These are phyloP conservation scores for Cardiocondyla obscurior DNA, from an alignment of 1,140 invertebrate genomes.

Conservation along the genomic window DNA sequence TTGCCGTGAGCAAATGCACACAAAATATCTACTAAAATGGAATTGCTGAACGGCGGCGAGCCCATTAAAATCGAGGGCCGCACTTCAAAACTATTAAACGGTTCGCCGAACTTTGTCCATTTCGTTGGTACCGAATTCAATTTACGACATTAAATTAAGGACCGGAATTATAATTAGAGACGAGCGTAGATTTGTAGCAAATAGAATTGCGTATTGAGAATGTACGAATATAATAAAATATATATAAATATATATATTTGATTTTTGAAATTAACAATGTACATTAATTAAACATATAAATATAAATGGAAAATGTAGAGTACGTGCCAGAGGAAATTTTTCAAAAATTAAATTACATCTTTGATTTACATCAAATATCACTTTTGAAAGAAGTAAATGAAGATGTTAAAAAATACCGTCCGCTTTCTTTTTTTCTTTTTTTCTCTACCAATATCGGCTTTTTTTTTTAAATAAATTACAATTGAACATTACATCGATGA, in stretches of 20 bases:
- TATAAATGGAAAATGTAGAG: not conserved
- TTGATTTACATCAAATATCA: not conserved
- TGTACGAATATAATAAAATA: not conserved
- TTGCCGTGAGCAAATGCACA: constrained; percentile 27
- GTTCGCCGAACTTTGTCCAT: constrained; percentile 53
- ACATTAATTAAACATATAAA: constrained; percentile 14
- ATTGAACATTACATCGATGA: not conserved
- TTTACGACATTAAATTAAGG: constrained; percentile 55
- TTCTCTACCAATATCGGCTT: not conserved
- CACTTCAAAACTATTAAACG: constrained; percentile 57
- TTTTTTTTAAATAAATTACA: constrained; percentile 25
- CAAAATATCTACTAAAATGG: constrained; percentile 41
- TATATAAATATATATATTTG: not conserved
- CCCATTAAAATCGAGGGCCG: constrained; percentile 51
- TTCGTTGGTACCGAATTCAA: constrained; percentile 50
- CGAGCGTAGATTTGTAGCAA: constrained; percentile 19
- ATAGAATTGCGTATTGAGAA: not conserved
- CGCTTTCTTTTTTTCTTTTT: too few species aligned
- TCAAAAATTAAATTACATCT: not conserved
- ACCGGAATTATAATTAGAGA: constrained; percentile 49
- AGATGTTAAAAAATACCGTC: too few species aligned
- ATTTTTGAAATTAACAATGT: not conserved
- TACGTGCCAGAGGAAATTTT: not conserved
- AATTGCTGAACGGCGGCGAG: constrained; percentile 41
- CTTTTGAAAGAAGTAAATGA: not conserved